Conservation (phyloP, 2,113 vertebrate genomes). For the Equus quagga region DNA sequence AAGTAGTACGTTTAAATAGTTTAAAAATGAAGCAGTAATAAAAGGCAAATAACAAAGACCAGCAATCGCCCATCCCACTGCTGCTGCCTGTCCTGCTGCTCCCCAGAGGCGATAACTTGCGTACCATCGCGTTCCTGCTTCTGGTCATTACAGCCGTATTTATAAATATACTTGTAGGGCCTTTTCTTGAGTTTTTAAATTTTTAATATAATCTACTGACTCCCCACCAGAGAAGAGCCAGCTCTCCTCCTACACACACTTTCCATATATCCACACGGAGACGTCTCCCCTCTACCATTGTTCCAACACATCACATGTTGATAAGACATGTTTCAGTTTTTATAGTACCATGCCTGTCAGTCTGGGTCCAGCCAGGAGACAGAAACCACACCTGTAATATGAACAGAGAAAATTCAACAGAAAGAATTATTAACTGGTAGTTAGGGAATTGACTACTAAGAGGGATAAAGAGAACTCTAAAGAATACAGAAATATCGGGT, state of each 20-base stretch:
- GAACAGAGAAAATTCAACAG: not conserved
- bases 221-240: not conserved
- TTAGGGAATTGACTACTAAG: not conserved
- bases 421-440: not conserved
- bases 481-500: not conserved
- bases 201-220: not conserved
- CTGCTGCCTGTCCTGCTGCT: not conserved
- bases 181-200: not conserved
- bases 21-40: not conserved
- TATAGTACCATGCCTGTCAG: not conserved
- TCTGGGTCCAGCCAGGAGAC: not conserved
- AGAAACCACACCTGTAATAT: not conserved
- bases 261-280: not conserved
- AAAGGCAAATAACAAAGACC: not conserved
- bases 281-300: not conserved
- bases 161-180: not conserved
- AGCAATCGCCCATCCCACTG: not conserved
- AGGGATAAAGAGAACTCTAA: not conserved
- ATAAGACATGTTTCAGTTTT: not conserved
- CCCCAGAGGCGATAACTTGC: not conserved
- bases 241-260: not conserved
- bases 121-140: not conserved
- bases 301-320: not conserved
- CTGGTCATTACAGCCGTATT: not conserved
- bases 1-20: not conserved